Conservation (phyloP, 1,140 invertebrate genomes). For the Leptestheria dahalacensis region DNA sequence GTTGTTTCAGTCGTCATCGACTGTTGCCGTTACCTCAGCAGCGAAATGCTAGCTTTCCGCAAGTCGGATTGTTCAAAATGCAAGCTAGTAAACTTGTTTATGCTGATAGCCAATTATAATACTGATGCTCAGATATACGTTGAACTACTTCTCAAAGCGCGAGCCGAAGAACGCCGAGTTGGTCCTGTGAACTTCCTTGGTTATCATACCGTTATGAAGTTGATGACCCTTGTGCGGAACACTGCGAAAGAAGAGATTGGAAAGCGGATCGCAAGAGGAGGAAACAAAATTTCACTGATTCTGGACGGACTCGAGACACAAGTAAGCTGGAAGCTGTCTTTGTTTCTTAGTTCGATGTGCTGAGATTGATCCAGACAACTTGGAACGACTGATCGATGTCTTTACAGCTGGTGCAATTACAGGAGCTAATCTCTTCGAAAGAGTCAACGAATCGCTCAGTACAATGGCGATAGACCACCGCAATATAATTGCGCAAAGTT, state of each 20-base stretch:
- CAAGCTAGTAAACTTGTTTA: too few species aligned
- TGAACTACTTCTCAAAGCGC: not conserved
- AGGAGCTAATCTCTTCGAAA: not conserved
- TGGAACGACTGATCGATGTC: too few species aligned
- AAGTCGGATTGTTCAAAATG: too few species aligned
- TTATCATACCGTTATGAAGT: not conserved
- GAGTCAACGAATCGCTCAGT: not conserved
- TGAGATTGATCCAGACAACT: conserved; percentile 2
- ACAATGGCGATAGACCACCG: not conserved
- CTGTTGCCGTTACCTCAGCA: too few species aligned
- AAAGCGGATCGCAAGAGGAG: conserved; percentile 7
- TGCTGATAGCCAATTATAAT: too few species aligned
- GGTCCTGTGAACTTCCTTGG: conserved; percentile 11
- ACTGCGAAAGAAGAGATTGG: not conserved
- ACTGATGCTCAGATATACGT: not conserved
- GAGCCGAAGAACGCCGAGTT: conserved; percentile 1
- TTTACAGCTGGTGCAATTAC: not conserved
- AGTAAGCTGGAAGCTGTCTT: conserved; percentile 6
- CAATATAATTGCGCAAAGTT: not conserved
- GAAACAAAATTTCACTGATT: not conserved
- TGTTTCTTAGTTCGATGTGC: conserved; percentile 1
- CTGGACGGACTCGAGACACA: conserved; percentile 3
- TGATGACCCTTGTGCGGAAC: conserved; percentile 1
- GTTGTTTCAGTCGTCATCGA: too few species aligned
- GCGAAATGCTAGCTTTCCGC: too few species aligned